A percentile compares a stretch with the other conserved stretches of the same genome.
Conservation (phyloP, 2,888 invertebrate genomes). For the Lissonota sp. region DNA sequence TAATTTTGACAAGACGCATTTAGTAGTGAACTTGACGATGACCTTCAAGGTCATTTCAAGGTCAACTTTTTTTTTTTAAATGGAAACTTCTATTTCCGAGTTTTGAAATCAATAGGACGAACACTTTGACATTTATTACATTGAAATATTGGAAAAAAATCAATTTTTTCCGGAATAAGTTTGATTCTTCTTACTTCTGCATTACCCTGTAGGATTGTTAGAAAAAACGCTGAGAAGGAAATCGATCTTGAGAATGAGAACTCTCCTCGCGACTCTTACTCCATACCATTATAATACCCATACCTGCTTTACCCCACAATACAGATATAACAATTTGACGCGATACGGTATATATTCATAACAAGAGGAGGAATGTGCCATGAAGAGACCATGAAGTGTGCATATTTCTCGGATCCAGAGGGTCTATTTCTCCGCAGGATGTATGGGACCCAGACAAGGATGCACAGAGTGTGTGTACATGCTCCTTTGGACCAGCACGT, state of each 20-base stretch:
- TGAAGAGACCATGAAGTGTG: constrained; percentile 16
- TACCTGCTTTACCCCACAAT: constrained; percentile 1
- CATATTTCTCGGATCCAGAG: constrained; percentile 51
- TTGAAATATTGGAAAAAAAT: too few relatives aligned
- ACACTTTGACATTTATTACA: too few relatives aligned
- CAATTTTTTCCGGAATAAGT: too few relatives aligned
- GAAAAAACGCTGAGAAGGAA: constrained; percentile 12
- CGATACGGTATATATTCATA: neutral
- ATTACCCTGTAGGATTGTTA: too few relatives aligned
- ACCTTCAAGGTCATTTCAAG: too few relatives aligned
- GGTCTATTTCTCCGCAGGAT: constrained; percentile 1
- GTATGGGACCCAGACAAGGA: neutral
- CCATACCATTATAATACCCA: constrained; percentile 15
- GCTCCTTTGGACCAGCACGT: constrained; percentile 46
- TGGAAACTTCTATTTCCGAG: too few relatives aligned
- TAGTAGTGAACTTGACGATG: too few relatives aligned
- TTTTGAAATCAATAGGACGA: too few relatives aligned
- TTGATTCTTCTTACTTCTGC: too few relatives aligned
- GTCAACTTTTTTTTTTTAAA: too few relatives aligned
- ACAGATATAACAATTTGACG: neutral
- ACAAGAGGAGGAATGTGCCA: neutral
- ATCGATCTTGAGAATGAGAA: constrained; percentile 50
- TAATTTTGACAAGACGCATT: too few relatives aligned
- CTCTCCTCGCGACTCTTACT: constrained; percentile 36
- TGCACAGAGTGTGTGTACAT: constrained; percentile 16